Evolutionary conservation across 2,888 invertebrate genomes (phyloP), one percentile per base, ranked within the genome.

Genomic region (Seira sanloemensis): DNA sequence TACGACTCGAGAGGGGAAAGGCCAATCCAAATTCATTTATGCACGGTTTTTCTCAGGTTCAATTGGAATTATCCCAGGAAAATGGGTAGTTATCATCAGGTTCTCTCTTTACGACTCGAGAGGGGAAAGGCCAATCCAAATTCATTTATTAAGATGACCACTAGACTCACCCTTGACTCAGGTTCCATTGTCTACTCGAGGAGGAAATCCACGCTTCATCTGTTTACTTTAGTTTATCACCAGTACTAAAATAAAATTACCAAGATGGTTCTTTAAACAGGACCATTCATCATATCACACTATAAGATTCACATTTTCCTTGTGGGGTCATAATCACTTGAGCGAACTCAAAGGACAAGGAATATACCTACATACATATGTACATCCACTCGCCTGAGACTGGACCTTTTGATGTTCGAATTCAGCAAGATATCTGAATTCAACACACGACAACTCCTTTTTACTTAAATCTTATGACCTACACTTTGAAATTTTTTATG

Each of bases 261-360:
- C 2, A 58, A 9, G 58, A 82, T 85, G 85, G 82, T 84, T 88
- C 85, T 86, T 86, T 86, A 88, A 86, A 80, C 74, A 88, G 81
- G 75, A 79, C 83, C 87, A 88, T 88, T 88, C 82, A 88, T 87
- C 87, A 85, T 78, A 37, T 76, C 37, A 76, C 66, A 46, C 46
- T 67, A n/a, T n/a, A 58, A 7, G 58, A 58, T 9, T 58, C 58
- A 37, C 37, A 62, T 26, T 21, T 18, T 25, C 58, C 65, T 37
- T 27, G n/a, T 66, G 54, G 25, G 75, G 23, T 18, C 66, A 75
- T 27, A n/a, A n/a, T 65, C 58, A 65, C 65, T 66, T 75, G 23
- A 37, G 37, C 12, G 37, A 37, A 37, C 12, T 37, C 37, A 37
- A 37, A 37, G 37, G 37, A 37, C 37, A 37, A 37, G 4, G 37